Conservation (phyloP, 2,797 vertebrate species). For the Bufotes viridis region DNA sequence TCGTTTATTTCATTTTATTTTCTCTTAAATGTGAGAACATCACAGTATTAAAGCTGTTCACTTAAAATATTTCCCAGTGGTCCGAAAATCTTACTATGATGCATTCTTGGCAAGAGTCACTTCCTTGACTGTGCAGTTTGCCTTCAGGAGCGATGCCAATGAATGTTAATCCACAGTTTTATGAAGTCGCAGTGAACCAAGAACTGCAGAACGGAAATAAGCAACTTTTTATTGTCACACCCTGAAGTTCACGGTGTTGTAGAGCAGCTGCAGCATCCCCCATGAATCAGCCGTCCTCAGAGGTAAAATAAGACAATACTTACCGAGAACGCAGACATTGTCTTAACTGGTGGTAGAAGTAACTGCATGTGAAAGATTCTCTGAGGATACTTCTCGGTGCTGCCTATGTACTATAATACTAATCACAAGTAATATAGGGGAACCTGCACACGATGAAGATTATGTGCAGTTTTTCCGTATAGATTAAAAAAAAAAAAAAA, state of each 20-base stretch:
- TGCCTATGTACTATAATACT: not conserved
- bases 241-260: not conserved
- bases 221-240: conserved; percentile 37
- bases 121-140: conserved; percentile 47
- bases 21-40: conserved; percentile 20
- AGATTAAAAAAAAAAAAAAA: too few species aligned
- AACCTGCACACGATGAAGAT: too few species aligned
- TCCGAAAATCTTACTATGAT: conserved; percentile 15
- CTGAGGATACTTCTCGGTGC: not conserved
- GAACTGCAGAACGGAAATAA: conserved; percentile 13
- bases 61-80: conserved; percentile 33
- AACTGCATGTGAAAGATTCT: too few species aligned
- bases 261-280: not conserved
- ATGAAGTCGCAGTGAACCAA: conserved; percentile 37
- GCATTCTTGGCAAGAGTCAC: conserved; percentile 28
- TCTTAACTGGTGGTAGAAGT: not conserved
- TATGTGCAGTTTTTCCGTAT: too few species aligned
- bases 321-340: not conserved
- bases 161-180: conserved; percentile 51
- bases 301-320: not conserved
- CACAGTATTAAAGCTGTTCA: not conserved
- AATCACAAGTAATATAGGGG: too few species aligned
- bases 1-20: not conserved
- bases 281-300: not conserved
- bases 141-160: conserved; percentile 34